Base-by-base conservation (phyloP, 2,888 invertebrate species). In the Eugnorisma glareosa region DNA sequence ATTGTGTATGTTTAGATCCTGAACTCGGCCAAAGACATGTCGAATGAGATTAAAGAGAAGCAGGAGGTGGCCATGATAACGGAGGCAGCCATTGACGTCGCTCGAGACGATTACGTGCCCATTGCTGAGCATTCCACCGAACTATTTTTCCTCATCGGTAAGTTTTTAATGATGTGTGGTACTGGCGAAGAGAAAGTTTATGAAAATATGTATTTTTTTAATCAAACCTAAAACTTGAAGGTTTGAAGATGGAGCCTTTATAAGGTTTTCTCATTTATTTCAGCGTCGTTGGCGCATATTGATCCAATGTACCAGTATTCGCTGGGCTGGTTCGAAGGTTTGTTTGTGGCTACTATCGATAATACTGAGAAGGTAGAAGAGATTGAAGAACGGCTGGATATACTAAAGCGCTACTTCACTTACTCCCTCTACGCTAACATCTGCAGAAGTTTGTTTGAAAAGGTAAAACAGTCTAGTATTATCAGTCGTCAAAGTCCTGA, bases 231-330 rank as follows among this genome's bases (percentile, higher is more conserved):
- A 40, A 13, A n/a, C 21, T 35, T 40, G 2, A 15, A 43, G 15
- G 15, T 73, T 57, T 45, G 28, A 37, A 73, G 24, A 37, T 61
- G 13, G 21, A 37, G 45, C 31, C 31, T 24, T 31, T 13, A 35
- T 10, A 15, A 40, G 21, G 18, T 48, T 18, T 48, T 10, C 18
- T 24, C 0, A 18, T 66, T 61, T 67, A 11, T 51, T 80, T 80
- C 95, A 72, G 98, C 98, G 78, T 98, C 99, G 78, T 95, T 99
- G 90, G 98, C 99, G 11, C 98, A 98, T 90, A 99, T 99, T 86
- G 99, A 99, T 95, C 99, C 99, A 3, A 99, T 99, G 99, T 99
- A 99, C 94, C 99, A 99, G 93, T 99, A 99, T 94, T 99, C 99
- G 0, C 96, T 99, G 88, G 97, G 97, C 4, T 99, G 99, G 99